phyloP scores from a whole-genome alignment of 2,797 vertebrate genomes.

The Myoxocephalus aenaeus region DNA sequence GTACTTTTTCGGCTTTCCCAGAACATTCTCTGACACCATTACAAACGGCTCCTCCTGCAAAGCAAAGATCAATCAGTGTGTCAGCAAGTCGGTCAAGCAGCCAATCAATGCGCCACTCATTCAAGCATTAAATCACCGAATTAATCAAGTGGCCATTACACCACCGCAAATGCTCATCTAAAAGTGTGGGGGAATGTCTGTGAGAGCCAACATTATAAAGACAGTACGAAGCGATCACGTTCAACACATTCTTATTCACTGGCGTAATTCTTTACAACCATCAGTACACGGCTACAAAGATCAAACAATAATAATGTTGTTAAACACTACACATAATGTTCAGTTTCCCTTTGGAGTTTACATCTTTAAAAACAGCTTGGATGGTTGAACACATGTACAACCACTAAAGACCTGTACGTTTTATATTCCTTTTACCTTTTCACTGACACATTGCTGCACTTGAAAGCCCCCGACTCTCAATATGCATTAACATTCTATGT shows the following conservation, averaged over 20 bases:
- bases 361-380: not conserved
- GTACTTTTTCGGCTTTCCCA: conserved; percentile 98
- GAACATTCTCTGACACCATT: conserved; percentile 98
- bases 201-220: not conserved
- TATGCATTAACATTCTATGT: conserved; percentile 14
- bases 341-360: not conserved
- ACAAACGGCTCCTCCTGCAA: conserved; percentile 98
- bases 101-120: conserved; percentile 44
- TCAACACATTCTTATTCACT: not conserved
- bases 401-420: not conserved
- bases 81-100: conserved; percentile 52
- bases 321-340: not conserved
- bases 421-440: not conserved
- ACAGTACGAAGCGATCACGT: not conserved
- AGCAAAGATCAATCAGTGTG: conserved; percentile 50
- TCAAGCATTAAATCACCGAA: conserved; percentile 56
- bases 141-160: conserved; percentile 50
- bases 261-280: not conserved
- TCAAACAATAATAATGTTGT: not conserved
- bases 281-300: not conserved
- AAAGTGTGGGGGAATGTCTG: not conserved
- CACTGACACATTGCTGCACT: not conserved
- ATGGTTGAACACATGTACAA: not conserved
- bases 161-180: conserved; percentile 13
- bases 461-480: conserved; percentile 3